Percentiles rank a stretch among this genome's conserved stretches.
Evolutionary conservation across 2,888 invertebrate genomes (phyloP).

Genomic region (Andrena flavipes): DNA sequence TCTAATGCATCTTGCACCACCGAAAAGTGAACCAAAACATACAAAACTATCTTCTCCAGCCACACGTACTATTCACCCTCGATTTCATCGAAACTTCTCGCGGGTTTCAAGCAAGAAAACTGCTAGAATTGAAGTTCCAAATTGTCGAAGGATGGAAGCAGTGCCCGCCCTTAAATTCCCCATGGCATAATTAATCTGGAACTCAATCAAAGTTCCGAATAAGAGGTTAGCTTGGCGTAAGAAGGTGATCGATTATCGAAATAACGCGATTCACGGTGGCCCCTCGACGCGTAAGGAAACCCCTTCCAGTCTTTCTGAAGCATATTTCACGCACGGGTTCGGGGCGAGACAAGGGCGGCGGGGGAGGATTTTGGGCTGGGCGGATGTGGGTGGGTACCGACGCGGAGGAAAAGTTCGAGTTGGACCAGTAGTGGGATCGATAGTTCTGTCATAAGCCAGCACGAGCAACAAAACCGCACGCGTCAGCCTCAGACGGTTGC

Average conservation of each 20-base stretch:
- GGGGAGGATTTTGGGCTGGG: slow-evolving; percentile 45
- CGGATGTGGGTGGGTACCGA: slow-evolving; percentile 10
- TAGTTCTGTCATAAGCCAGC: slow-evolving; percentile 73
- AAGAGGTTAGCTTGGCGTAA: not conserved
- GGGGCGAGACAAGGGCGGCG: not conserved
- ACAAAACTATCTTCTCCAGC: too few species aligned
- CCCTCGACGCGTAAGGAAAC: slow-evolving; percentile 15
- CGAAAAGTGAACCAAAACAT: not conserved
- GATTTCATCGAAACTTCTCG: too few species aligned
- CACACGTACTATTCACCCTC: too few species aligned
- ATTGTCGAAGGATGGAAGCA: not conserved
- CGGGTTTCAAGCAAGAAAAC: too few species aligned
- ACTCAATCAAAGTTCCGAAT: slow-evolving; percentile 17
- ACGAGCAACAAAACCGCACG: slow-evolving; percentile 72
- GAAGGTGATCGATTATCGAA: slow-evolving; percentile 34
- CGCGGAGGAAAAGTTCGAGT: slow-evolving; percentile 61
- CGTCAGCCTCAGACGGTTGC: slow-evolving; percentile 65
- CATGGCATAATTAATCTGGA: slow-evolving; percentile 21
- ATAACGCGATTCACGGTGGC: slow-evolving; percentile 9
- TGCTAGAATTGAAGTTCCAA: not conserved
- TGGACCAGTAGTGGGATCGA: slow-evolving; percentile 68
- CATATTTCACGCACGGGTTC: slow-evolving; percentile 44
- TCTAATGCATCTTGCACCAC: not conserved
- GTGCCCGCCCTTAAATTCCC: not conserved
- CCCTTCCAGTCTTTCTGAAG: not conserved